These are phyloP conservation scores for Trissoscelio sp. DNA, from an alignment of 2,888 invertebrate genomes.

Conservation along the genomic window DNA sequence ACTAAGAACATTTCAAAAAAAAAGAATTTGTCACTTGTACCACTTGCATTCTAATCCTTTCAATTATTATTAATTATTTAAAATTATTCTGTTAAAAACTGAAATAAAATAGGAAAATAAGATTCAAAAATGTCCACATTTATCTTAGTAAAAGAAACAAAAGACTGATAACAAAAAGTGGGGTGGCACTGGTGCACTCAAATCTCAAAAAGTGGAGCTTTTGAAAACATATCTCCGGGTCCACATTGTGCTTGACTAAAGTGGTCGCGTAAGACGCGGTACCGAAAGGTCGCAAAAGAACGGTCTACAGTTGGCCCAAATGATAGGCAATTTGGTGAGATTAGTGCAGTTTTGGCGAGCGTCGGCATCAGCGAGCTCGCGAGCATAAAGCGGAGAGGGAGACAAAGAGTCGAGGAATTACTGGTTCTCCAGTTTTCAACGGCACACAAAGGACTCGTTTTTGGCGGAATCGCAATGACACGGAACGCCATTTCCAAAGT, in stretches of 20 bases:
- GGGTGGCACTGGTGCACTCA: neutral
- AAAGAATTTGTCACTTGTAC: no score
- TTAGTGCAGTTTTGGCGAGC: conserved; percentile 61
- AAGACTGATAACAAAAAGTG: no score
- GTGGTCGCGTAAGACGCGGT: conserved; percentile 7
- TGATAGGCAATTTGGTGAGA: conserved; percentile 61
- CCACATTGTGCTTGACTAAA: conserved; percentile 3
- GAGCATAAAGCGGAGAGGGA: conserved; percentile 36
- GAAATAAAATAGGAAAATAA: neutral
- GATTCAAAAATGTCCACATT: neutral
- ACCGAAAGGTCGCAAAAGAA: conserved; percentile 45
- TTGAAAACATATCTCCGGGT: conserved; percentile 7
- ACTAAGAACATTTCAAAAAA: no score
- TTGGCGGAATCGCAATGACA: conserved; percentile 44
- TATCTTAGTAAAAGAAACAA: neutral
- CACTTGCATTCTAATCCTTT: no score
- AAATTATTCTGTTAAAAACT: neutral
- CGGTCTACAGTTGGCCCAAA: conserved; percentile 46
- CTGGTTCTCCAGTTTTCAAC: conserved; percentile 54
- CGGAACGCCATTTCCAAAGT: conserved; percentile 27
- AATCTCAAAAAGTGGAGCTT: conserved; percentile 7
- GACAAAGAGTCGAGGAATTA: conserved; percentile 60
- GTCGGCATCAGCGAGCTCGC: conserved; percentile 27
- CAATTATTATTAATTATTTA: neutral
- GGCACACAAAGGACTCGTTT: conserved; percentile 58